A percentile compares a stretch with the other conserved stretches of the same genome.
Evolutionary conservation across 2,113 vertebrate species (phyloP).

Genomic region (Clupea harengus): DNA sequence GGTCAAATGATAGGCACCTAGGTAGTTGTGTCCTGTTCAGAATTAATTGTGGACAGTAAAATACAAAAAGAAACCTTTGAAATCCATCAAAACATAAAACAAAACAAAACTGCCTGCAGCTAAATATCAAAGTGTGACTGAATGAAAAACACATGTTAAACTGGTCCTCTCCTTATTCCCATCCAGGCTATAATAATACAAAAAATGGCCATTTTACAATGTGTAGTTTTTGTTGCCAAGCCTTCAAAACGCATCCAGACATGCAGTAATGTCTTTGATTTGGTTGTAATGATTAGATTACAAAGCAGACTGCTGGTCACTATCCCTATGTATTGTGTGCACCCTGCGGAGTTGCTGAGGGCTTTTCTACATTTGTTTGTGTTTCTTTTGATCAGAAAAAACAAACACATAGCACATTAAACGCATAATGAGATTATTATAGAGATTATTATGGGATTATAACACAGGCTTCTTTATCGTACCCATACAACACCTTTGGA

Average conservation of each 20-base stretch:
- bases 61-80: not conserved
- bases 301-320: not conserved
- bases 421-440: not conserved
- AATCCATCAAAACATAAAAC: not conserved
- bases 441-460: not conserved
- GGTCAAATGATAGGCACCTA: constrained; percentile 10
- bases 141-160: not conserved
- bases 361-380: too few relatives aligned
- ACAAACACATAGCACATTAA: not conserved
- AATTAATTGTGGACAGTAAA: not conserved
- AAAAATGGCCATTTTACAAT: not conserved
- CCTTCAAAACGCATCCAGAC: not conserved
- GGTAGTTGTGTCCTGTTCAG: constrained; percentile 11
- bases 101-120: constrained; percentile 2
- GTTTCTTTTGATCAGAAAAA: not conserved
- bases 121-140: not conserved
- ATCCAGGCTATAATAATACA: not conserved
- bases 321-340: not conserved
- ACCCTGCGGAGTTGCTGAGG: too few relatives aligned
- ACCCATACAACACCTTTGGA: not conserved
- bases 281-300: not conserved
- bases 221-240: not conserved
- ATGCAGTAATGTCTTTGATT: too few relatives aligned
- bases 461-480: not conserved
- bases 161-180: not conserved